These are phyloP conservation scores for Bungarus multicinctus DNA, from an alignment of 2,113 vertebrate genomes.

Conservation along the genomic window DNA sequence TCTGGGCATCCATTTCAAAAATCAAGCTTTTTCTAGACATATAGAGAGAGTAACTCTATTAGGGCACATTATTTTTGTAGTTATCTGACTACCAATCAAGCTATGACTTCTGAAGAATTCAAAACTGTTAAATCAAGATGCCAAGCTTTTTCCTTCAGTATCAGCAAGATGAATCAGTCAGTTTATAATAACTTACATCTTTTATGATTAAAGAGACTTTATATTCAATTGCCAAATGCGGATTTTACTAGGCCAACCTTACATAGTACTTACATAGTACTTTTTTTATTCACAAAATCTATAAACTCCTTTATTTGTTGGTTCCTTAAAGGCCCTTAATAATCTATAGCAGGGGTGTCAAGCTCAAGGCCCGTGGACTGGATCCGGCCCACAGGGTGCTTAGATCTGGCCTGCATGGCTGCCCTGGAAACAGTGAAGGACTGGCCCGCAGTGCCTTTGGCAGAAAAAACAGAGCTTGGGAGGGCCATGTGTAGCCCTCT, in stretches of 20 bases:
- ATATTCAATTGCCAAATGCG: background rate
- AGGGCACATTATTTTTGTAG: background rate
- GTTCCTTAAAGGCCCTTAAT: background rate
- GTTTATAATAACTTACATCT: background rate
- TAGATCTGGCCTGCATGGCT: too few relatives aligned
- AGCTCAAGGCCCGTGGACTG: too few relatives aligned
- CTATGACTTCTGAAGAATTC: background rate
- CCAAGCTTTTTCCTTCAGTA: background rate
- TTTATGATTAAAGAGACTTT: background rate
- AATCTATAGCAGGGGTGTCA: background rate
- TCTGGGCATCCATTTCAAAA: background rate
- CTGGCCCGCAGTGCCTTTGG: too few relatives aligned
- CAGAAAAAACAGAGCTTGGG: too few relatives aligned
- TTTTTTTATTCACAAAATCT: background rate
- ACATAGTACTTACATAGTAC: background rate
- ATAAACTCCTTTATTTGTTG: background rate
- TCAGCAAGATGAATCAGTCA: background rate
- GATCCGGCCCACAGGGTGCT: too few relatives aligned
- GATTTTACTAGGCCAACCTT: background rate
- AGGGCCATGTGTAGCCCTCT: too few relatives aligned
- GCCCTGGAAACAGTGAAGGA: too few relatives aligned
- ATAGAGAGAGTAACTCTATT: background rate
- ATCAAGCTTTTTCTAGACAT: background rate
- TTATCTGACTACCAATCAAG: background rate
- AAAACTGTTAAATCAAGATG: background rate